Percentiles rank a stretch among this genome's conserved stretches.
phyloP scores from a whole-genome alignment of 2,888 invertebrate species.

The Branchinecta sandiegonensis region DNA sequence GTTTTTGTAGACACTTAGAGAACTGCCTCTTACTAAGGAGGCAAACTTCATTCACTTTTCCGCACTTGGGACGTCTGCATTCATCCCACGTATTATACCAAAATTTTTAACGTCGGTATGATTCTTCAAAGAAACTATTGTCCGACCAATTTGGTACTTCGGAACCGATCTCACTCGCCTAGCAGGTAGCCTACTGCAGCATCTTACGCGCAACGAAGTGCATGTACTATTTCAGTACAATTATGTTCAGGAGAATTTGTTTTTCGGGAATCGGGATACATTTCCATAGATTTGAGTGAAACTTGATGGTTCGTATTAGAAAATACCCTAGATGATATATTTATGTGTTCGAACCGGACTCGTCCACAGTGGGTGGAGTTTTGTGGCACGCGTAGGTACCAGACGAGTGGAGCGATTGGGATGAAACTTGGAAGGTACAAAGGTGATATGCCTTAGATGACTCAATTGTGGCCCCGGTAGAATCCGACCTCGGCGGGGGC shows the following conservation, averaged over 20 bases:
- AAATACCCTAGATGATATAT: too few species aligned
- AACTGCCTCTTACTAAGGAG: slow-evolving; percentile 3
- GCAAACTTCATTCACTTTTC: background rate
- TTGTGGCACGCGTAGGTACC: too few species aligned
- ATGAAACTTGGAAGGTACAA: too few species aligned
- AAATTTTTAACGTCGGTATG: background rate
- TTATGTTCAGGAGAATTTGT: background rate
- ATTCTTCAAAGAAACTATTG: background rate
- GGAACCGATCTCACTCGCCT: background rate
- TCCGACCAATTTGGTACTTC: background rate
- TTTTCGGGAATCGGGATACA: background rate
- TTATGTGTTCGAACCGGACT: too few species aligned
- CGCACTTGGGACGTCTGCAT: background rate
- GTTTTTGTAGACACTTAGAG: background rate
- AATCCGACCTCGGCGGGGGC: too few species aligned
- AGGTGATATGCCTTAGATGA: too few species aligned
- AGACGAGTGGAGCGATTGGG: too few species aligned
- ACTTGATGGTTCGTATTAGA: too few species aligned
- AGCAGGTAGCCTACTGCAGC: slow-evolving; percentile 5
- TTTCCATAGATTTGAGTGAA: too few species aligned
- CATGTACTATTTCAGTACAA: background rate
- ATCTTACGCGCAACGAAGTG: background rate
- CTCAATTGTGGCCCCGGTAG: too few species aligned
- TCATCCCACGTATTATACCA: background rate
- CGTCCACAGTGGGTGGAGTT: too few species aligned